These are phyloP conservation scores for Drosophila funebris DNA, from an alignment of 1,140 invertebrate species.

Conservation along the genomic window DNA sequence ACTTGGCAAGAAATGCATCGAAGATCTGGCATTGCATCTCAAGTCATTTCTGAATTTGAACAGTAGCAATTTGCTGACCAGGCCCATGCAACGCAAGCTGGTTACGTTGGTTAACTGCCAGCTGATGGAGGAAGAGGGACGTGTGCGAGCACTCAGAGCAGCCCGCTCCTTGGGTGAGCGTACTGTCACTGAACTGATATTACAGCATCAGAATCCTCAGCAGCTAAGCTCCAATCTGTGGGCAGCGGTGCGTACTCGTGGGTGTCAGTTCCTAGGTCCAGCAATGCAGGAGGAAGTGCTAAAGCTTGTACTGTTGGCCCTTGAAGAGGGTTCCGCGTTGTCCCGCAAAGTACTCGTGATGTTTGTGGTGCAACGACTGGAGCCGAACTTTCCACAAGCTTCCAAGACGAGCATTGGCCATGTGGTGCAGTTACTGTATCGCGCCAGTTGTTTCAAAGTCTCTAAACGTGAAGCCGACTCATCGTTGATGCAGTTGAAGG, in stretches of 20 bases:
- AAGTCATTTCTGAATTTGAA: conserved; percentile 86
- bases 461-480: conserved; percentile 99
- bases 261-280: conserved; percentile 99
- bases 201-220: conserved; percentile 96
- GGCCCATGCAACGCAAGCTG: conserved; percentile 97
- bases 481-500: conserved; percentile 99
- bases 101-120: conserved; percentile 97
- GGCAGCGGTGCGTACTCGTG: conserved; percentile 97
- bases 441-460: conserved; percentile 99
- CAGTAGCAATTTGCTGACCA: conserved; percentile 87
- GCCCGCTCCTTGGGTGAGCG: conserved; percentile 96
- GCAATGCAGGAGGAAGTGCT: conserved; percentile 99
- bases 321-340: conserved; percentile 98
- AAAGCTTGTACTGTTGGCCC: conserved; percentile 95
- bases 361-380: conserved; percentile 98
- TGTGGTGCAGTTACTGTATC: conserved; percentile 98
- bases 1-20: conserved; percentile 91
- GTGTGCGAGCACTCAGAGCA: conserved; percentile 91
- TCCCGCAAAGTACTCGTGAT: conserved; percentile 98
- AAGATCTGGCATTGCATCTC: conserved; percentile 93
- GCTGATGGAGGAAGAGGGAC: conserved; percentile 93
- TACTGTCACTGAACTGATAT: conserved; percentile 96
- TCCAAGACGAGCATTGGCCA: conserved; percentile 99
- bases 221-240: conserved; percentile 97
- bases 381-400: conserved; percentile 98